Percentiles rank a stretch among this genome's conserved stretches.
phyloP scores from a whole-genome alignment of 2,113 vertebrate species.

The Triplophysa rosa region DNA sequence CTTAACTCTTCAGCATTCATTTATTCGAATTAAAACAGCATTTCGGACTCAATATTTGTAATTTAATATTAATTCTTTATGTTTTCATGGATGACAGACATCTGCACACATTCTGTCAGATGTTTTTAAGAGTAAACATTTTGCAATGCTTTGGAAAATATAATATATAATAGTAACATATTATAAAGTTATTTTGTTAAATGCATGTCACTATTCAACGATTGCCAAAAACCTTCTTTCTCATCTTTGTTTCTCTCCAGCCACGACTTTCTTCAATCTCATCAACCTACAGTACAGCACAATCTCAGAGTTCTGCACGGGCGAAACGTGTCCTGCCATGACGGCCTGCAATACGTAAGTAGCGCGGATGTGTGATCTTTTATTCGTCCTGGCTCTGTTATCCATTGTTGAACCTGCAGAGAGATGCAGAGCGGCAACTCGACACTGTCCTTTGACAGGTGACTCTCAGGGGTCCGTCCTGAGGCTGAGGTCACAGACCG shows the following conservation, averaged over 20 bases:
- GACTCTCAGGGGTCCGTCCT: constrained; percentile 2
- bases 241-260: constrained; percentile 69
- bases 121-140: no score
- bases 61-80: no score
- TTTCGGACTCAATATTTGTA: no score
- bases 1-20: no score
- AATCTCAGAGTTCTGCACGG: constrained; percentile 99
- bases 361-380: constrained; percentile 48
- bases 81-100: no score
- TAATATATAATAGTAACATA: no score
- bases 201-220: no score
- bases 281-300: constrained; percentile 99
- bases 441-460: not conserved
- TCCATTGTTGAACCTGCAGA: constrained; percentile 42
- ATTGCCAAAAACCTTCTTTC: no score
- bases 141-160: no score
- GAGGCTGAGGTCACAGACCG: not conserved
- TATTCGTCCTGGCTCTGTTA: constrained; percentile 34
- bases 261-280: constrained; percentile 98
- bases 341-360: constrained; percentile 97
- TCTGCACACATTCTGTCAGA: no score
- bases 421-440: constrained; percentile 22
- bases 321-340: constrained; percentile 96
- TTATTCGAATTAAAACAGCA: no score
- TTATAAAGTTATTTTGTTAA: no score